phyloP scores from a whole-genome alignment of 2,113 vertebrate species.

The Zingel zingel region DNA sequence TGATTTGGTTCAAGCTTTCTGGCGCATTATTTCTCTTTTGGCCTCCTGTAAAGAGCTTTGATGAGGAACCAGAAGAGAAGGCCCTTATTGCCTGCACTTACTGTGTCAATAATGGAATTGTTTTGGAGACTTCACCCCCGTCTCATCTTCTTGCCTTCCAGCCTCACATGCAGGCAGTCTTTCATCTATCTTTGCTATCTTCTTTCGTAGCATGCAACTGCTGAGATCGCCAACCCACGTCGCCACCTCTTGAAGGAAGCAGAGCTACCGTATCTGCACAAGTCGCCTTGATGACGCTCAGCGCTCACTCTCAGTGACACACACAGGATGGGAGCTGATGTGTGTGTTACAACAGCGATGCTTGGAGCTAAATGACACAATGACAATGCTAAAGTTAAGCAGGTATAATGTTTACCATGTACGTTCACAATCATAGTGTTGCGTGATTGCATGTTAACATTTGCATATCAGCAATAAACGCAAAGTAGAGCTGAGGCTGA shows the following conservation, averaged over 20 bases:
- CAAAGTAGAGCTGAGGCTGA: no score
- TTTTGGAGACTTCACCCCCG: slow-evolving; percentile 80
- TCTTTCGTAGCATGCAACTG: slow-evolving; percentile 81
- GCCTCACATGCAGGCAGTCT: slow-evolving; percentile 83
- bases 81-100: slow-evolving; percentile 83
- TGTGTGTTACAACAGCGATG: slow-evolving; percentile 28
- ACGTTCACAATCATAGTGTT: no score
- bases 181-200: slow-evolving; percentile 85
- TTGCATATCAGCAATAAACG: no score
- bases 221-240: slow-evolving; percentile 31
- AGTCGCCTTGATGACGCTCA: slow-evolving; percentile 48
- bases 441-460: no score
- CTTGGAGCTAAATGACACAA: no score
- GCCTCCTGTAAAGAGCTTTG: slow-evolving; percentile 78
- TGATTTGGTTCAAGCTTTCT: slow-evolving; percentile 69
- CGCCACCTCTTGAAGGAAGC: slow-evolving; percentile 62
- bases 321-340: slow-evolving; percentile 33
- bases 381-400: no score
- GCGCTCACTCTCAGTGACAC: slow-evolving; percentile 65
- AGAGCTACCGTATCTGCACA: slow-evolving; percentile 37
- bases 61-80: slow-evolving; percentile 77
- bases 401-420: no score
- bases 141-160: slow-evolving; percentile 78
- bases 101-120: slow-evolving; percentile 80
- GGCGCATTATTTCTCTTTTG: slow-evolving; percentile 67